Base-by-base conservation (phyloP, 1,140 invertebrate species). In the Rhagoletis pomonella region DNA sequence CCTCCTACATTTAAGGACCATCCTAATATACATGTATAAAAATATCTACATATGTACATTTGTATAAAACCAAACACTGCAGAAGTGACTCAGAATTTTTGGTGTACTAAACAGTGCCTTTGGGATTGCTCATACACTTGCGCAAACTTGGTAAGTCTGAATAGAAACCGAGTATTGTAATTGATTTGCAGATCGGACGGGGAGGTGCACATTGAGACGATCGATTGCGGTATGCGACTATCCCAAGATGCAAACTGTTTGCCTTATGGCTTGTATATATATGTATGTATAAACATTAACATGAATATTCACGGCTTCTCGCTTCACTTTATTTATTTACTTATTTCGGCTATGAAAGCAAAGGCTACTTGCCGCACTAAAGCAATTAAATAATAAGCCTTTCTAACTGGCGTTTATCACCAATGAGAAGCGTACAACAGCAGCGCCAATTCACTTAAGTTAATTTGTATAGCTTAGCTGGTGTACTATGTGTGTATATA, bases 331-430 rank as follows among this genome's bases (percentile, higher is more conserved):
- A 55, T 81, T 81, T 81, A 81, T 81, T 81, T 55, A n/a, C 73
- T 81, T 14, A 81, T 81, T 81, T 81, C 10, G 73, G 73, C 73
- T 81, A 19, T 81, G 73, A 58, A 81, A 81, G 12, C 60, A 14
- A 47, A 47, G 39, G 3, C 42, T 47, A 73, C 67, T 73, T 73
- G 67, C 39, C 39, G 67, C 67, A 29, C 73, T 81, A 81, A 81
- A 81, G 47, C 73, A 81, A 81, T 81, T 81, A 81, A 81, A 55
- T 81, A 81, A 81, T 81, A 81, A 81, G 73, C 73, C 73, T 81
- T 81, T 81, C 73, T 81, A 81, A 81, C 73, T 81, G 73, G 47
- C 73, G 73, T 58, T 81, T 81, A 81, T 81, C 73, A 81, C 73
- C 44, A 58, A 19, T n/a, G 47, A 58, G 39, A 12, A 14, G 50